Conservation (phyloP, 2,113 vertebrate genomes). For the Pterocles orientalis region DNA sequence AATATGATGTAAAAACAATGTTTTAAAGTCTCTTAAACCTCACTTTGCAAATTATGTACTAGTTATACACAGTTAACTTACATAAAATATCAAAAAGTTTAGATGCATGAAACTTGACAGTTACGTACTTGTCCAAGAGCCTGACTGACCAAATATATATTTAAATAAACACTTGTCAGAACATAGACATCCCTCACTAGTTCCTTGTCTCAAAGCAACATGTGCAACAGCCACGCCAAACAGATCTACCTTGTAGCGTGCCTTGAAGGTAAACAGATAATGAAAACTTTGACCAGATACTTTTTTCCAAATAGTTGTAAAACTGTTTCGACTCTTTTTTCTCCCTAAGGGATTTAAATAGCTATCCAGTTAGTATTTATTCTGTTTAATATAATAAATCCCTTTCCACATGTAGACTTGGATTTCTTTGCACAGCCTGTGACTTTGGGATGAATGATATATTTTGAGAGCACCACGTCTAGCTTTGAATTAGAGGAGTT, state of each 20-base stretch:
- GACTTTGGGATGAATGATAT: not conserved
- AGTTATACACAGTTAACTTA: not conserved
- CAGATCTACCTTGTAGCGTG: not conserved
- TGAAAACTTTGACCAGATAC: not conserved
- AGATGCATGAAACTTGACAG: not conserved
- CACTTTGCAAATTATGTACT: not conserved
- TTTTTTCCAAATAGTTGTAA: not conserved
- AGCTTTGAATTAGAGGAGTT: not conserved
- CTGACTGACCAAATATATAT: not conserved
- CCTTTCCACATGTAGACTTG: not conserved
- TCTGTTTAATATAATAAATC: not conserved
- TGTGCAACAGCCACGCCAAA: not conserved
- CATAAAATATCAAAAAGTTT: not conserved
- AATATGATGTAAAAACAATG: not conserved
- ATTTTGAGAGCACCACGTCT: not conserved
- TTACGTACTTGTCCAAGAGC: not conserved
- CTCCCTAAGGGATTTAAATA: not conserved
- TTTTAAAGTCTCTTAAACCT: not conserved
- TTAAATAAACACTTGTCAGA: not conserved
- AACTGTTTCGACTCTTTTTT: not conserved
- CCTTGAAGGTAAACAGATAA: not conserved
- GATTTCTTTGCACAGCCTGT: not conserved
- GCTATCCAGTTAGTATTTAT: not conserved
- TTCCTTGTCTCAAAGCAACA: not conserved
- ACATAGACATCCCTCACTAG: not conserved